These are phyloP conservation scores for Eretmochelys imbricata DNA, from an alignment of 2,113 vertebrate species.

Conservation along the genomic window DNA sequence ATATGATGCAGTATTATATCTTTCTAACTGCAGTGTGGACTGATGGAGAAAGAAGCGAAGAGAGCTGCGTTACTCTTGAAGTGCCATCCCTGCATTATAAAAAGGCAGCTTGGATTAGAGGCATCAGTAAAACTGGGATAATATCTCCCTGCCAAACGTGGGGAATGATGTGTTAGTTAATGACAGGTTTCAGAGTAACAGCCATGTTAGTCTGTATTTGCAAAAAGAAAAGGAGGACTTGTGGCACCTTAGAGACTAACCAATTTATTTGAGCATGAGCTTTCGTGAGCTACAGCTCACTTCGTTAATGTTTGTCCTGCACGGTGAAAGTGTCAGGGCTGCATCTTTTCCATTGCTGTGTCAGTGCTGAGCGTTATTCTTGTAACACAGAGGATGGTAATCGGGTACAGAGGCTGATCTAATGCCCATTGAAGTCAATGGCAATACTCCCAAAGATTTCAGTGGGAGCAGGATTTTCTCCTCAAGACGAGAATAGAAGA, in stretches of 20 bases:
- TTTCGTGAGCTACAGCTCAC: no score
- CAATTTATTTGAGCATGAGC: no score
- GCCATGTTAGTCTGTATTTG: no score
- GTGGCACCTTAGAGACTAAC: no score
- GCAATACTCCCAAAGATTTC: neutral
- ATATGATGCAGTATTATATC: neutral
- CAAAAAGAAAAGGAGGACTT: no score
- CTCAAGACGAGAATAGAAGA: neutral
- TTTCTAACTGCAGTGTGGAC: neutral
- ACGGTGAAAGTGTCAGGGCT: neutral
- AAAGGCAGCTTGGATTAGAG: neutral
- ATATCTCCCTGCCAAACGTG: neutral
- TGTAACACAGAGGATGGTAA: fast-evolving
- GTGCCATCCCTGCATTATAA: neutral
- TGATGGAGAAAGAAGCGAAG: neutral
- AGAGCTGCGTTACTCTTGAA: neutral
- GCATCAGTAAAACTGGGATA: neutral
- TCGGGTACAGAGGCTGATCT: fast-evolving
- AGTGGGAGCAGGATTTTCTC: neutral
- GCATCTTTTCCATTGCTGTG: neutral
- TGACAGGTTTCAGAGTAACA: no score
- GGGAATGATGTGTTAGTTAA: neutral
- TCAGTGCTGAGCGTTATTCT: fast-evolving
- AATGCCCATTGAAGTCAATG: neutral
- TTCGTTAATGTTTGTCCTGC: neutral